These are phyloP conservation scores for Drosophila koepferae DNA, from an alignment of 2,888 invertebrate genomes.

Conservation along the genomic window DNA sequence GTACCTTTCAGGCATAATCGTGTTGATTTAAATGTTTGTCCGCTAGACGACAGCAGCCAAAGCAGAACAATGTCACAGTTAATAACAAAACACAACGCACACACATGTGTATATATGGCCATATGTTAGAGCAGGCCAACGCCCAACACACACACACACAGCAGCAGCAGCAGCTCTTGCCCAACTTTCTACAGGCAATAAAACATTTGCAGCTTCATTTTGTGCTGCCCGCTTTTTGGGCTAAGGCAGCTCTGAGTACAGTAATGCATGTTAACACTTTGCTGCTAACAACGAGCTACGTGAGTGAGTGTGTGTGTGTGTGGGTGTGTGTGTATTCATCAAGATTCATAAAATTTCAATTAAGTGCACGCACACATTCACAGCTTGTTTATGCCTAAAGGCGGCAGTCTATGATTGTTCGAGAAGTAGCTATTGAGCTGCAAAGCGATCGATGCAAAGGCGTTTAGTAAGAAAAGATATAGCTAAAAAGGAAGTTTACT, in stretches of 20 bases:
- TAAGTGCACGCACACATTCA: conserved; percentile 6
- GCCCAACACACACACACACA: conserved; percentile 33
- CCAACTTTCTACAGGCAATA: conserved; percentile 49
- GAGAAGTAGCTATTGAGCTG: background rate
- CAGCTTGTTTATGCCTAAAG: background rate
- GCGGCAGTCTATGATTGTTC: background rate
- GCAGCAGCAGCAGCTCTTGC: background rate
- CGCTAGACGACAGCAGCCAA: conserved; percentile 31
- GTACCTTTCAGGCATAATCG: conserved; percentile 62
- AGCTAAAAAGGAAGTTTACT: background rate
- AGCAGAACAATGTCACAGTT: conserved; percentile 51
- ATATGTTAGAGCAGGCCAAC: conserved; percentile 51
- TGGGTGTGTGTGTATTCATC: background rate
- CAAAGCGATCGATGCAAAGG: background rate
- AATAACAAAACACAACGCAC: conserved; percentile 42
- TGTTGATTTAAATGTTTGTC: conserved; percentile 69
- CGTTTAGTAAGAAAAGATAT: background rate
- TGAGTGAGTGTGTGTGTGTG: background rate
- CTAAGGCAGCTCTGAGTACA: conserved; percentile 17
- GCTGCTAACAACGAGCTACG: conserved; percentile 1
- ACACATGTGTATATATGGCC: conserved; percentile 32
- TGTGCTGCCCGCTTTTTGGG: conserved; percentile 46
- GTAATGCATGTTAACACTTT: conserved; percentile 28
- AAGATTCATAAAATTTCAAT: conserved; percentile 25
- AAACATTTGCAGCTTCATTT: conserved; percentile 54